Percentiles rank a stretch among this genome's conserved stretches.
Evolutionary conservation across 2,797 vertebrate species (phyloP).

Genomic region (Corythornis leucogaster): DNA sequence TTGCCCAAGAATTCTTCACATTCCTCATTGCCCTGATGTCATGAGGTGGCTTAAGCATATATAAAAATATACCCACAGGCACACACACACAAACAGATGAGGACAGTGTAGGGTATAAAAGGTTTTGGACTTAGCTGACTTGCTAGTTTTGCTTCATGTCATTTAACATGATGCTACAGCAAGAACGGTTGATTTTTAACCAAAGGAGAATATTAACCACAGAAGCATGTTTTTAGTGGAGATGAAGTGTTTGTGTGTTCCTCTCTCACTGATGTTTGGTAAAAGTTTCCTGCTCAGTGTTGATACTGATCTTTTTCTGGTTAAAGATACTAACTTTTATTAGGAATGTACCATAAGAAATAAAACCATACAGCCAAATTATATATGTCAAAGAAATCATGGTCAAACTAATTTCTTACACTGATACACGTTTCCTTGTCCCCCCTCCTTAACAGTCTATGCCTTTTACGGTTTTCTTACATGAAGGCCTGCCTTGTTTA

Average conservation of each 20-base stretch:
- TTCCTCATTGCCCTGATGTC: not conserved
- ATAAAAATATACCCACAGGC: not conserved
- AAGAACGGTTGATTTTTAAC: not conserved
- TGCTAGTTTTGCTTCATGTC: not conserved
- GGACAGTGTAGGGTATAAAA: not conserved
- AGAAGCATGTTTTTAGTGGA: not conserved
- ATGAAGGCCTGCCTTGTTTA: not conserved
- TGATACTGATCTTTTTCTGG: not conserved
- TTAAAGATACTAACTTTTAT: not conserved
- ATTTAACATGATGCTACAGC: not conserved
- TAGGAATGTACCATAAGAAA: not conserved
- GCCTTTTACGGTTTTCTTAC: not conserved
- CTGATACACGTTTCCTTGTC: not conserved
- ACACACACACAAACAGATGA: not conserved
- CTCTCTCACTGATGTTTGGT: not conserved
- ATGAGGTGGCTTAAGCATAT: rapidly evolving
- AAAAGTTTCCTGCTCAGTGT: not conserved
- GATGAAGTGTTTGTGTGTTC: not conserved
- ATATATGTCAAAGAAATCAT: not conserved
- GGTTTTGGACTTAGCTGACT: not conserved
- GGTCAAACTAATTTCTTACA: not conserved
- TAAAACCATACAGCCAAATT: not conserved
- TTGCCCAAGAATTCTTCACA: constrained; percentile 3
- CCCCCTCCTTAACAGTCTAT: not conserved
- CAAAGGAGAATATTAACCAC: not conserved